Conservation (phyloP, 2,113 vertebrate genomes). For the Blennius ocellaris region DNA sequence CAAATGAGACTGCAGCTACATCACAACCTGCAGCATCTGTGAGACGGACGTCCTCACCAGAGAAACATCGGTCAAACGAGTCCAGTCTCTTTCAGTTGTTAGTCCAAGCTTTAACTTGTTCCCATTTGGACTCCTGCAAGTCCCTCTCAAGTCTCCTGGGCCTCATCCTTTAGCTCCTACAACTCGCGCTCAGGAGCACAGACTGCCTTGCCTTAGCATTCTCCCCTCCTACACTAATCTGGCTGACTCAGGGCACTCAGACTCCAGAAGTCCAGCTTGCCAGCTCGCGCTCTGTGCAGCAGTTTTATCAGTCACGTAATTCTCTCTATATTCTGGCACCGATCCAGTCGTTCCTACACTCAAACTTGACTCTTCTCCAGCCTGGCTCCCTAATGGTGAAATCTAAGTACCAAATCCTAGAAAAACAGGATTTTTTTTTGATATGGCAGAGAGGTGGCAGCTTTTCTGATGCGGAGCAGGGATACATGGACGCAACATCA, state of each 20-base stretch:
- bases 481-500: background rate
- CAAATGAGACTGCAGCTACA: background rate
- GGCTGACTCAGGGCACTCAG: constrained; percentile 29
- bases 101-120: constrained; percentile 49
- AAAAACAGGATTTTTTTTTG: background rate
- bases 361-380: constrained; percentile 12
- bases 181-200: constrained; percentile 10
- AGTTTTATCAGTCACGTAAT: constrained; percentile 24
- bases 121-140: constrained; percentile 48
- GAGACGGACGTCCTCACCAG: constrained; percentile 8
- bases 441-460: background rate
- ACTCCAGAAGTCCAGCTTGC: constrained; percentile 23
- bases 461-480: constrained; percentile 11
- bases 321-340: constrained; percentile 20
- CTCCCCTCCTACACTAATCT: constrained; percentile 46
- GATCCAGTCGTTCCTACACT: background rate
- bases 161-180: constrained; percentile 37
- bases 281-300: constrained; percentile 23
- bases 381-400: background rate
- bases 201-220: constrained; percentile 16
- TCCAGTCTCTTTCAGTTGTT: constrained; percentile 26
- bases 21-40: constrained; percentile 32
- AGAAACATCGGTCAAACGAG: constrained; percentile 46
- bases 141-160: constrained; percentile 16
- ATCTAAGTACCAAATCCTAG: background rate